Base-by-base conservation (phyloP, 2,797 vertebrate species). In the Poecilia gillii region DNA sequence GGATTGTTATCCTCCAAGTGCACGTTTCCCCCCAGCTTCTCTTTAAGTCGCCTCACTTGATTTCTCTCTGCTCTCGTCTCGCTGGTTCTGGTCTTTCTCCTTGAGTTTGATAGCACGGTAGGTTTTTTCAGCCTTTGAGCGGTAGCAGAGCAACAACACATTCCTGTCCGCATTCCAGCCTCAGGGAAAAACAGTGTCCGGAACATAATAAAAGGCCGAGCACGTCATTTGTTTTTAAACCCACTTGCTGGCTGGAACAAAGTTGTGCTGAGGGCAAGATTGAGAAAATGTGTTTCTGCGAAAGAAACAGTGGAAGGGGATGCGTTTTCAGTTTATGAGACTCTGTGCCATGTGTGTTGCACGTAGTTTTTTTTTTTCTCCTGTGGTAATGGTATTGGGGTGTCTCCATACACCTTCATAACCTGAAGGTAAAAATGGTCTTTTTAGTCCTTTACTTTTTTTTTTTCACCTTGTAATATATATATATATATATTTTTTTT, bases 121-220 rank as follows among this genome's bases (percentile, higher is more conserved):
- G 84, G 78, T 91, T 91, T 93, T 53, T 89, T 92, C 92, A 91
- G 91, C 84, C 90, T 93, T 83, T 87, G 89, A 93, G 91, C 84
- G 25, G 82, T 83, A 87, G 83, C 90, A 93, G 93, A 92, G 89
- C 93, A 95, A 95, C 93, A 96, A 96, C 94, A 96, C 95, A 96
- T 95, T 96, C 95, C 94, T 95, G 92, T 92, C 89, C 87, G 72
- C 94, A 96, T 96, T 95, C 95, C 94, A 93, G 91, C 91, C 91
- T 86, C 91, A 84, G 91, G 59, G 91, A 94, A 95, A 95, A 95
- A 94, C 93, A 92, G 90, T 93, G 94, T 94, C 91, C 93, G 84
- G 94, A 93, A 94, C 94, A 95, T 91, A 93, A 93, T 93, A 95
- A 93, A 94, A 93, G 92, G 90, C 92, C 90, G 84, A 89, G 90